Evolutionary conservation across 1,140 invertebrate species (phyloP).

Genomic region (Microplitis mediator): DNA sequence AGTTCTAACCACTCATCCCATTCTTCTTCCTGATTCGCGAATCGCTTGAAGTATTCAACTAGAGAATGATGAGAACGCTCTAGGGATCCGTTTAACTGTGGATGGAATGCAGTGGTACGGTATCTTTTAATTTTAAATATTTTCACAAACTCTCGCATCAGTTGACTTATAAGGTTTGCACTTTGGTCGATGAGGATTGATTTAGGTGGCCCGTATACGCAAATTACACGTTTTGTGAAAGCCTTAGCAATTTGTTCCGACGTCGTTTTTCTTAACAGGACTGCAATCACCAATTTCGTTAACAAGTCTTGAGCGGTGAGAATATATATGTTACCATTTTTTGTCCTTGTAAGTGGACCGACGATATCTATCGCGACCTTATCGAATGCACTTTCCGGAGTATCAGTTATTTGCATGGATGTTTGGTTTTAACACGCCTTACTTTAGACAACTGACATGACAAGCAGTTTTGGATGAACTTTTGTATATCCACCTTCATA

Average conservation of each 20-base stretch:
- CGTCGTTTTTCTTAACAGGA: background rate
- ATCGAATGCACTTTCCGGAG: background rate
- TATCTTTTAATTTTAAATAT: background rate
- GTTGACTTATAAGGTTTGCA: too few relatives aligned
- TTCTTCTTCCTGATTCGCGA: background rate
- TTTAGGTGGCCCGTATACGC: too few relatives aligned
- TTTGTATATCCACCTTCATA: slow-evolving; percentile 11
- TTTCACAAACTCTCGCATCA: background rate
- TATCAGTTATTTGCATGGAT: slow-evolving; percentile 10
- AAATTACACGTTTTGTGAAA: too few relatives aligned
- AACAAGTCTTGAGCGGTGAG: background rate
- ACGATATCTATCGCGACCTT: slow-evolving; percentile 6
- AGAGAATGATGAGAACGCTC: slow-evolving; percentile 8
- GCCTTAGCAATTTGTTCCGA: background rate
- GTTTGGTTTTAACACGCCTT: background rate
- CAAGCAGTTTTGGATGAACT: too few relatives aligned
- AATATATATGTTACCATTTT: slow-evolving; percentile 5
- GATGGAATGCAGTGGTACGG: background rate
- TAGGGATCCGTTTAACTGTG: background rate
- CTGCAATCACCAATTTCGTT: background rate
- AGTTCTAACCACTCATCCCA: slow-evolving; percentile 14
- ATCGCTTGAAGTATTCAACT: slow-evolving; percentile 31
- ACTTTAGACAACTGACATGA: slow-evolving; percentile 1
- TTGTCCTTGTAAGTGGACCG: background rate
- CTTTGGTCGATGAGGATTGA: too few relatives aligned